Evolutionary conservation across 2,888 invertebrate species (phyloP).

Genomic region (Pammene aurita): DNA sequence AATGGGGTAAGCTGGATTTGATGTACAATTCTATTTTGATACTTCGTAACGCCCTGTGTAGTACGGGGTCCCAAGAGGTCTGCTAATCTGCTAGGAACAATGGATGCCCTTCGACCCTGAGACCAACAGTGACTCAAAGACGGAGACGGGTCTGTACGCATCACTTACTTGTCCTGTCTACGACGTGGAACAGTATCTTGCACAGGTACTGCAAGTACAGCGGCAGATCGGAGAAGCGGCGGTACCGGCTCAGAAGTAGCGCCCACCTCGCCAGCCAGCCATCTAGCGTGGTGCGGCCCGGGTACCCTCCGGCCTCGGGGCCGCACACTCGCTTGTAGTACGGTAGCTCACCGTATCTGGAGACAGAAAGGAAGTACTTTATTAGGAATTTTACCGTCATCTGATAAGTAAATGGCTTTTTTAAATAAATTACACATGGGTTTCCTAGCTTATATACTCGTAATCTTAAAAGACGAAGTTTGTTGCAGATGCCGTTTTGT

Average conservation of each 20-base stretch:
- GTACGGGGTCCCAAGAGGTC: too few relatives aligned
- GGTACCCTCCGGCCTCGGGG: constrained; percentile 72
- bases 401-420: too few relatives aligned
- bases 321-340: constrained; percentile 77
- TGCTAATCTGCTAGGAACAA: too few relatives aligned
- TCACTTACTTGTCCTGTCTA: constrained; percentile 85
- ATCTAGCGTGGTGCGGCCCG: constrained; percentile 83
- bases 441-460: too few relatives aligned
- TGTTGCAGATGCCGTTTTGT: too few relatives aligned
- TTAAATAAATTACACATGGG: too few relatives aligned
- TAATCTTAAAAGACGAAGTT: too few relatives aligned
- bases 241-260: constrained; percentile 73
- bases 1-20: too few relatives aligned
- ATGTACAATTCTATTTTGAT: too few relatives aligned
- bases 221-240: constrained; percentile 85
- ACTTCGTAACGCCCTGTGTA: too few relatives aligned
- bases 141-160: background rate
- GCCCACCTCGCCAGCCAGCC: constrained; percentile 89
- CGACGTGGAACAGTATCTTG: constrained; percentile 87
- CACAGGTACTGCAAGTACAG: constrained; percentile 89
- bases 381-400: too few relatives aligned
- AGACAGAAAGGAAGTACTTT: background rate
- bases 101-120: too few relatives aligned
- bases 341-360: constrained; percentile 72
- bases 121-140: background rate